Percentiles rank a stretch among this genome's conserved stretches.
phyloP scores from a whole-genome alignment of 2,797 vertebrate species.

The Sebastes nivosus region DNA sequence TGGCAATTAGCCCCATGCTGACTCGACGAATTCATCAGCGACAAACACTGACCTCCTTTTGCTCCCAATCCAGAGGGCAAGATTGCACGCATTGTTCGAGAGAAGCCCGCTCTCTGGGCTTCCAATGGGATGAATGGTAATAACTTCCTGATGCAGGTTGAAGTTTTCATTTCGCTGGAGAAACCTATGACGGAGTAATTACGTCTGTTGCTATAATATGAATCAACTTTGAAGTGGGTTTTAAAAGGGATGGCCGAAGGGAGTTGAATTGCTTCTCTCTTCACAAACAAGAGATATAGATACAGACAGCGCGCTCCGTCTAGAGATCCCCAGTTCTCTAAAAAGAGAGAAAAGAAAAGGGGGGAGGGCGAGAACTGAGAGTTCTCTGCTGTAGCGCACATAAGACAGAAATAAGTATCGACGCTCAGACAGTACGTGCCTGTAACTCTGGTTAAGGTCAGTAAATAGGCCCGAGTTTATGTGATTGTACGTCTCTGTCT shows the following conservation, averaged over 20 bases:
- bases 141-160: slow-evolving; percentile 37
- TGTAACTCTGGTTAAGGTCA: slow-evolving; percentile 47
- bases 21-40: slow-evolving; percentile 65
- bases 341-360: background rate
- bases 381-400: slow-evolving; percentile 11
- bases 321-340: slow-evolving; percentile 42
- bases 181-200: slow-evolving; percentile 52
- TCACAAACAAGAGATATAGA: slow-evolving; percentile 52
- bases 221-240: slow-evolving; percentile 66
- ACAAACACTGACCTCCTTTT: slow-evolving; percentile 63
- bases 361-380: slow-evolving; percentile 5
- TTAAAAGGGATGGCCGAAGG: slow-evolving; percentile 46
- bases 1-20: slow-evolving; percentile 75
- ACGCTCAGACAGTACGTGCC: slow-evolving; percentile 46
- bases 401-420: slow-evolving; percentile 42
- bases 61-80: slow-evolving; percentile 62
- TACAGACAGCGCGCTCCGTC: slow-evolving; percentile 22
- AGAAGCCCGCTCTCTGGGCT: slow-evolving; percentile 7
- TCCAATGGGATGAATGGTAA: slow-evolving; percentile 33
- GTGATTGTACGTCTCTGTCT: slow-evolving; percentile 36
- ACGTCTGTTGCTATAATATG: slow-evolving; percentile 45
- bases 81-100: slow-evolving; percentile 34
- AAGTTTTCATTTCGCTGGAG: slow-evolving; percentile 41
- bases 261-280: slow-evolving; percentile 31
- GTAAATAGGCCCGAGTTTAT: slow-evolving; percentile 33